Conservation (phyloP, 1,140 invertebrate genomes). For the Heliconius hermathena region DNA sequence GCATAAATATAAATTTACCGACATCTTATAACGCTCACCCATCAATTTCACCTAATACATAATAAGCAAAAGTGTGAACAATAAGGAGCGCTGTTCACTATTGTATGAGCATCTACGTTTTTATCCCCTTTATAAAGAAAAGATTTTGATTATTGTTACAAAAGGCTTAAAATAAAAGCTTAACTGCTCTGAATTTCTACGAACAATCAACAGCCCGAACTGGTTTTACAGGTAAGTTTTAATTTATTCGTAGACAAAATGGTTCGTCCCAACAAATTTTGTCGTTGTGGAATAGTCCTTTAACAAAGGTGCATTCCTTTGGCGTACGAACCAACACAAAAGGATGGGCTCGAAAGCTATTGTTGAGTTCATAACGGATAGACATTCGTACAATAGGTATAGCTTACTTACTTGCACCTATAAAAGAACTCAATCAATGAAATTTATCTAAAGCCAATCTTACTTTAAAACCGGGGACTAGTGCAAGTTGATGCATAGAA, state of each 20-base stretch:
- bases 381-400: constrained; percentile 29
- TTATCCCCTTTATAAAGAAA: not conserved
- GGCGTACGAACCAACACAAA: constrained; percentile 50
- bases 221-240: constrained; percentile 70
- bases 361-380: constrained; percentile 38
- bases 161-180: constrained; percentile 53
- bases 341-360: constrained; percentile 29
- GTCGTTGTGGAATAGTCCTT: constrained; percentile 46
- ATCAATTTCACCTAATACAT: constrained; percentile 41
- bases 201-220: constrained; percentile 60
- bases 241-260: constrained; percentile 73
- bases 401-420: constrained; percentile 16
- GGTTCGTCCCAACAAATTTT: constrained; percentile 51
- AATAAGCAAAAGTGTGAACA: constrained; percentile 50
- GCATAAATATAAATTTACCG: not conserved
- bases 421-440: constrained; percentile 33
- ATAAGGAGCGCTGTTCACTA: not conserved
- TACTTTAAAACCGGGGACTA: constrained; percentile 41
- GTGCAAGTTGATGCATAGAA: constrained; percentile 48
- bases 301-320: constrained; percentile 66
- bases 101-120: not conserved
- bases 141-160: constrained; percentile 35
- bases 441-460: constrained; percentile 35
- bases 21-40: constrained; percentile 40
- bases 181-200: constrained; percentile 55